Evolutionary conservation across 2,888 invertebrate species (phyloP), one percentile per base, ranked within the genome.

Genomic region (Choristoneura rosaceana): DNA sequence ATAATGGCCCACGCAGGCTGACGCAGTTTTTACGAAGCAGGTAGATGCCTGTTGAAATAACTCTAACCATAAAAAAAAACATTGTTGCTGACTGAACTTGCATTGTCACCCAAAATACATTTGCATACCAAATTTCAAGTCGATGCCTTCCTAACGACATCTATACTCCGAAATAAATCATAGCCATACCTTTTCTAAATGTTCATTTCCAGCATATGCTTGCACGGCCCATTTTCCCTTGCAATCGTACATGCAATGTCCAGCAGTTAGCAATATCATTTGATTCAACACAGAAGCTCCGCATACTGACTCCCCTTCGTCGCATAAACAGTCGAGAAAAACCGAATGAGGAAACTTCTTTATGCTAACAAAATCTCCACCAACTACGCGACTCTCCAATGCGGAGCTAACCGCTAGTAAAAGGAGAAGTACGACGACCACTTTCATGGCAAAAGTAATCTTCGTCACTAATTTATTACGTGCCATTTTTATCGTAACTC

Each of bases 221-320:
- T 25, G 17, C 12, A 71, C 17, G 7, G 47, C 9, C 52, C 60
- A 61, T 15, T 38, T 14, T 5, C 33, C 14, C 4, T 7, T 14
- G 55, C 74, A 71, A 45, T 71, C 65, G 14, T 14, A 0, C 10
- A 73, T 3, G 58, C 76, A 76, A 45, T 74, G 76, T 7, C 64
- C 74, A 17, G 76, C 76, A 2, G 76, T 74, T 41, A 76, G 25
- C 0, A 74, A 17, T 2, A 74, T 15, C 4, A 25, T 52, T 62
- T 76, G 74, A 45, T 69, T 74, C 10, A 76, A 14, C 4, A 76
- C 17, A 3, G 74, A 74, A 1, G 73, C 33, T 3, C 76, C 74
- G 55, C 75, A 45, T 41, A 69, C 38, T 75, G 68, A 47, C 12
- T 47, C 25, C 5, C n/a, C 50, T 0, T 34, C 14, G 5, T 14